Evolutionary conservation across 2,797 vertebrate genomes (phyloP).

Genomic region (Sphenopsis melanotis): DNA sequence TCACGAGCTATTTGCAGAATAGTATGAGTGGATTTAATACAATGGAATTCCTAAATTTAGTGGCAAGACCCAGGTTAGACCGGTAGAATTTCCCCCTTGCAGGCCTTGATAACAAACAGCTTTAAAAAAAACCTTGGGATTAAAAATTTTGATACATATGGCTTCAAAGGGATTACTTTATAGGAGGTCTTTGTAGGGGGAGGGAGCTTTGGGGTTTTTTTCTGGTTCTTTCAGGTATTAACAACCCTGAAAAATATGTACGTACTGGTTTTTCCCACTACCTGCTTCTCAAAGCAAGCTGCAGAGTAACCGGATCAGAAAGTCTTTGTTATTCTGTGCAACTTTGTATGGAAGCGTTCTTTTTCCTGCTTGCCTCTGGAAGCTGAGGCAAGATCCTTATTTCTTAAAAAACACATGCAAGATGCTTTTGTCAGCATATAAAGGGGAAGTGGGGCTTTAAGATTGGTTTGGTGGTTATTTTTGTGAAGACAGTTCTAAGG

Average conservation of each 20-base stretch:
- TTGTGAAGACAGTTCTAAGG: not conserved
- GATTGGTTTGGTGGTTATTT: not conserved
- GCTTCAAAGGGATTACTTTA: not conserved
- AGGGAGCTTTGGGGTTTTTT: accelerated
- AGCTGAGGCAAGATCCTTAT: not conserved
- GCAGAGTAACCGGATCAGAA: not conserved
- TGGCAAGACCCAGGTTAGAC: not conserved
- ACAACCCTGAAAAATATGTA: not conserved
- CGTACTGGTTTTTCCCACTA: accelerated
- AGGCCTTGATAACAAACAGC: not conserved
- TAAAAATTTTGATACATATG: not conserved
- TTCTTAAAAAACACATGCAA: not conserved
- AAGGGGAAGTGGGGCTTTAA: not conserved
- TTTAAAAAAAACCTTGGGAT: not conserved
- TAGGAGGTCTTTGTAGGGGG: not conserved
- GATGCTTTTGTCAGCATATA: not conserved
- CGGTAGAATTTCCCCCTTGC: not conserved
- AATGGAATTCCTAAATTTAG: not conserved
- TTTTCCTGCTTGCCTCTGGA: not conserved
- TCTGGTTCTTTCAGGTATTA: accelerated
- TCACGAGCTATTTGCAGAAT: not conserved
- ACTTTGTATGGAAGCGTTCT: not conserved
- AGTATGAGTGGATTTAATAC: not conserved
- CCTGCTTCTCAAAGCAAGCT: not conserved
- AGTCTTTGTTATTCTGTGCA: not conserved